These are phyloP conservation scores for Betta splendens DNA, from an alignment of 2,797 vertebrate species.

Conservation along the genomic window DNA sequence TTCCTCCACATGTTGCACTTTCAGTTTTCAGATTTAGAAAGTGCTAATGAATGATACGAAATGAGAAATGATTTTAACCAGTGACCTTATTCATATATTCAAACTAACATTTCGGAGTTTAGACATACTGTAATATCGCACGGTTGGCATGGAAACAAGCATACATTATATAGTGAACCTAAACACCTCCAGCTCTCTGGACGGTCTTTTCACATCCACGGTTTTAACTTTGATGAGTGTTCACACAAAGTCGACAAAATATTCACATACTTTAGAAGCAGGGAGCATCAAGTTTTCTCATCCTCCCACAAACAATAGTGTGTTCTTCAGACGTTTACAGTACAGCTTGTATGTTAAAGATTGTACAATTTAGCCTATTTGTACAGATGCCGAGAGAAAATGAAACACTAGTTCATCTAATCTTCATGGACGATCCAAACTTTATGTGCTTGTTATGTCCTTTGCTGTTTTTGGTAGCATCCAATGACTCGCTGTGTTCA, in stretches of 20 bases:
- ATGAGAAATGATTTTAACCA: slow-evolving; percentile 26
- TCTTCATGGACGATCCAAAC: neutral
- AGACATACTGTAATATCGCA: slow-evolving; percentile 38
- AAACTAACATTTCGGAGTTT: slow-evolving; percentile 43
- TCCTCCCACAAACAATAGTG: neutral
- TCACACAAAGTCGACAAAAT: slow-evolving; percentile 27
- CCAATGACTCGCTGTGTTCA: neutral
- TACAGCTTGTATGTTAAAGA: neutral
- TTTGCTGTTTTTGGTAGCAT: neutral
- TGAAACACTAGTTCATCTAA: neutral
- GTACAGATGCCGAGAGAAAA: neutral
- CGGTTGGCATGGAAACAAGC: slow-evolving; percentile 76
- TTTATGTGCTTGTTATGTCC: slow-evolving; percentile 5
- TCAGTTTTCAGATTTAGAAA: slow-evolving; percentile 30
- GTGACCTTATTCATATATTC: slow-evolving; percentile 39
- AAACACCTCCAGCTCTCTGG: slow-evolving; percentile 52
- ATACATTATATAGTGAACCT: slow-evolving; percentile 59
- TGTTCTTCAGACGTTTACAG: neutral
- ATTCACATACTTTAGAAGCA: slow-evolving; percentile 20
- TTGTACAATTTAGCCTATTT: no score
- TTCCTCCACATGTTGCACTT: slow-evolving; percentile 15
- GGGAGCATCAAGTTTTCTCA: neutral
- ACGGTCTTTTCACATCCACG: slow-evolving; percentile 43
- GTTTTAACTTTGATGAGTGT: neutral
- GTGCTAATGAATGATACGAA: slow-evolving; percentile 17